Evolutionary conservation across 2,797 vertebrate genomes (phyloP).

Genomic region (Rhinichthys osculus): DNA sequence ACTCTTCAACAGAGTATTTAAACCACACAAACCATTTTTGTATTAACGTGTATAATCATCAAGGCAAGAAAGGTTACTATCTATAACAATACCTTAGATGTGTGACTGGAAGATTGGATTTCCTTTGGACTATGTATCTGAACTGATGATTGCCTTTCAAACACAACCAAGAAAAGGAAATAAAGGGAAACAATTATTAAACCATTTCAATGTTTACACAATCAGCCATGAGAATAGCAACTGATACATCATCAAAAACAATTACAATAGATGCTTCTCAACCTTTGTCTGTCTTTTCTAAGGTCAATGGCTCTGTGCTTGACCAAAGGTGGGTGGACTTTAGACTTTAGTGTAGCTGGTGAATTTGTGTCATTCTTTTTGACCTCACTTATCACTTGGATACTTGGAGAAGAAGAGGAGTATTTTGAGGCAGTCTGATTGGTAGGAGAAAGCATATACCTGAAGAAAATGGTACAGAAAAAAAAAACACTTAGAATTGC

Average conservation of each 20-base stretch:
- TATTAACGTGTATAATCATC: constrained; percentile 15
- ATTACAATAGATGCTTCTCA: background rate
- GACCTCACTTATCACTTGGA: constrained; percentile 34
- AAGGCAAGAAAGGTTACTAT: background rate
- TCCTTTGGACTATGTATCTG: constrained; percentile 13
- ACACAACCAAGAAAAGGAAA: background rate
- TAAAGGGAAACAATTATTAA: background rate
- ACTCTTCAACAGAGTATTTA: background rate
- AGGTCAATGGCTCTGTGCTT: background rate
- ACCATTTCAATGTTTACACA: background rate
- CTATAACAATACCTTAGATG: constrained; percentile 37
- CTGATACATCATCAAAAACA: background rate
- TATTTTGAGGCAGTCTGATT: constrained; percentile 49
- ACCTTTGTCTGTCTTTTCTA: constrained; percentile 50
- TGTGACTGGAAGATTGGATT: constrained; percentile 16
- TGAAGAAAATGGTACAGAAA: constrained; percentile 33
- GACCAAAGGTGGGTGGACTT: background rate
- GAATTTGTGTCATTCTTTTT: constrained; percentile 45
- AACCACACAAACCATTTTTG: constrained; percentile 18
- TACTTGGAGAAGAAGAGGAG: constrained; percentile 11
- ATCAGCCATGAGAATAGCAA: background rate
- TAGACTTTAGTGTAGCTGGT: constrained; percentile 6
- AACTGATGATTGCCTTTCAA: constrained; percentile 40
- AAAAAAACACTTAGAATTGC: background rate
- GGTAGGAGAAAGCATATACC: constrained; percentile 54